Conservation (phyloP, 30 jellyfish, hydroid and myxozoan genomes). For the Morbakka virulenta region DNA sequence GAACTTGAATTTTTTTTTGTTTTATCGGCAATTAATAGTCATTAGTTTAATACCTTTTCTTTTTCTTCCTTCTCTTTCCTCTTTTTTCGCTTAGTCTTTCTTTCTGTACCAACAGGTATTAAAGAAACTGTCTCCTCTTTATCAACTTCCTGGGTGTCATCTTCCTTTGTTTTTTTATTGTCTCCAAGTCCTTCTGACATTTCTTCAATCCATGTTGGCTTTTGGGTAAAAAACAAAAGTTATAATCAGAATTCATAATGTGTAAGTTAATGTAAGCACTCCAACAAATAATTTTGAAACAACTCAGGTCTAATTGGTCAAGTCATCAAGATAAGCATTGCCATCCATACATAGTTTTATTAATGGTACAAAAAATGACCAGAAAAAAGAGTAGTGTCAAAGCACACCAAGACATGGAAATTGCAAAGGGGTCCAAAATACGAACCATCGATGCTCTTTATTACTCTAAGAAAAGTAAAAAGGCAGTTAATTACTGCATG, state of each 20-base stretch:
- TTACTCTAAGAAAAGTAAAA: too few relatives aligned
- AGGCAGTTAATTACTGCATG: too few relatives aligned
- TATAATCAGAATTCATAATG: neutral
- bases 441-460: too few relatives aligned
- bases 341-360: too few relatives aligned
- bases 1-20: too few relatives aligned
- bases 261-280: neutral
- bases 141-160: constrained; percentile 15
- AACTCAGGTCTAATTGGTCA: neutral
- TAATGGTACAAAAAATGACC: too few relatives aligned
- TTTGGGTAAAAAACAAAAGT: neutral
- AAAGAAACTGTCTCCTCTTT: constrained; percentile 32
- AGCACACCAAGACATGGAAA: too few relatives aligned
- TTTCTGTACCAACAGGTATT: constrained; percentile 21
- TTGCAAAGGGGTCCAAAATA: too few relatives aligned
- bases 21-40: neutral
- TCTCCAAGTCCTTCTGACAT: constrained; percentile 82
- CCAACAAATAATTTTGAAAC: neutral
- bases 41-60: constrained; percentile 20
- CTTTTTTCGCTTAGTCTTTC: constrained; percentile 32
- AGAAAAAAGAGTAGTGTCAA: too few relatives aligned
- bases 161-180: neutral
- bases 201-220: constrained; percentile 88
- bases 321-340: too few relatives aligned
- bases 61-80: constrained; percentile 37